Conservation (phyloP, 2,797 vertebrate genomes). For the Martes flavigula region DNA sequence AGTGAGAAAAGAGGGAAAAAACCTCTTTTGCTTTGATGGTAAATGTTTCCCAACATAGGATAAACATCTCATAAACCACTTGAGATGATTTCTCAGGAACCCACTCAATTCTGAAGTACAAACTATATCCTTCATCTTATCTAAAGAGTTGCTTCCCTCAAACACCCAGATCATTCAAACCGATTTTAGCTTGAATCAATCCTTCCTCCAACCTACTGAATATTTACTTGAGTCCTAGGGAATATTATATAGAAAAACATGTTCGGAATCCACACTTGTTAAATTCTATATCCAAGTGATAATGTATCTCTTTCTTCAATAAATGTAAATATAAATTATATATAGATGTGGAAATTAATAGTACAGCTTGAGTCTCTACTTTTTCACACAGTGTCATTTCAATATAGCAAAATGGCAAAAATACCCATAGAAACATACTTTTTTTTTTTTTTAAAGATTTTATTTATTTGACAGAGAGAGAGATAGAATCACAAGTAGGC, state of each 20-base stretch:
- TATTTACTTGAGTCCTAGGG: background rate
- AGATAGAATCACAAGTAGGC: too few relatives aligned
- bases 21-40: background rate
- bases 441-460: too few relatives aligned
- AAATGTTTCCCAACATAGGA: background rate
- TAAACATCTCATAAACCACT: background rate
- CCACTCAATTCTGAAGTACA: background rate
- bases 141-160: background rate
- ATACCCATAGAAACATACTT: background rate
- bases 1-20: background rate
- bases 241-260: background rate
- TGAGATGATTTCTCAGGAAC: background rate
- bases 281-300: background rate
- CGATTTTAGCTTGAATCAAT: background rate
- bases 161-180: background rate
- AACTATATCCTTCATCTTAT: background rate
- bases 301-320: background rate
- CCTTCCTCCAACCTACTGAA: background rate
- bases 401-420: constrained; percentile 7
- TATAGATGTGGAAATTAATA: background rate
- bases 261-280: background rate
- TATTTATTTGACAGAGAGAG: too few relatives aligned
- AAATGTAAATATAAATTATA: background rate
- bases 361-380: background rate
- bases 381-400: background rate